These are phyloP conservation scores for Epicauta chinensis DNA, from an alignment of 1,140 invertebrate genomes.

Conservation along the genomic window DNA sequence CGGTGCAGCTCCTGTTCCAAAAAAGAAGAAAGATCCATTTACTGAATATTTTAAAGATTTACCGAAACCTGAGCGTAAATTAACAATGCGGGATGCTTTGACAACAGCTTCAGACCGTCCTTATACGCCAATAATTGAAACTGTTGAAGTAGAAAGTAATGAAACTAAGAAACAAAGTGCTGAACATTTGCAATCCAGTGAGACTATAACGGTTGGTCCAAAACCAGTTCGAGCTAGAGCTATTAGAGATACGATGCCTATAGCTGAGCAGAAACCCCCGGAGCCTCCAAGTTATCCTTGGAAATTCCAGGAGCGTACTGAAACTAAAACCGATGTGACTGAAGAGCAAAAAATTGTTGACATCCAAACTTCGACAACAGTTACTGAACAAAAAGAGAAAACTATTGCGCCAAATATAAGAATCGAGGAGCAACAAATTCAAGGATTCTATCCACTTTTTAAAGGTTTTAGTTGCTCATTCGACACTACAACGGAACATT, in stretches of 20 bases:
- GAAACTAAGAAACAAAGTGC: conserved; percentile 1
- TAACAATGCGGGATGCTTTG: conserved; percentile 44
- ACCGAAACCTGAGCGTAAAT: conserved; percentile 42
- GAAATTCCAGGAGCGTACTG: background rate
- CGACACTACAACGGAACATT: conserved; percentile 31
- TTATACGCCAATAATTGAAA: conserved; percentile 31
- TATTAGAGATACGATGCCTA: no score
- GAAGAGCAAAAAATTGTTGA: conserved; percentile 5
- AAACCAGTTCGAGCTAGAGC: background rate
- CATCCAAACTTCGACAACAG: conserved; percentile 1
- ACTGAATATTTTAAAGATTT: conserved; percentile 41
- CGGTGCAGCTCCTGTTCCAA: conserved; percentile 38
- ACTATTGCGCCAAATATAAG: conserved; percentile 21
- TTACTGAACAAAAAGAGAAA: conserved; percentile 15
- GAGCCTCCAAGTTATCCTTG: conserved; percentile 22
- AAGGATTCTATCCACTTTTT: conserved; percentile 26
- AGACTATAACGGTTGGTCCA: conserved; percentile 26
- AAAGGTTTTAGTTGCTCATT: conserved; percentile 33
- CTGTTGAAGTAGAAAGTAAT: no score
- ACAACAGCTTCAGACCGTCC: conserved; percentile 44
- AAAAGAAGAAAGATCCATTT: conserved; percentile 31
- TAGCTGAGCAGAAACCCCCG: conserved; percentile 2
- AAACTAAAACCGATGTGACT: background rate
- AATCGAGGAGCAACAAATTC: conserved; percentile 13
- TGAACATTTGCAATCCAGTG: conserved; percentile 19